Evolutionary conservation across 2,797 vertebrate genomes (phyloP).

Genomic region (Otolemur crassicaudatus): DNA sequence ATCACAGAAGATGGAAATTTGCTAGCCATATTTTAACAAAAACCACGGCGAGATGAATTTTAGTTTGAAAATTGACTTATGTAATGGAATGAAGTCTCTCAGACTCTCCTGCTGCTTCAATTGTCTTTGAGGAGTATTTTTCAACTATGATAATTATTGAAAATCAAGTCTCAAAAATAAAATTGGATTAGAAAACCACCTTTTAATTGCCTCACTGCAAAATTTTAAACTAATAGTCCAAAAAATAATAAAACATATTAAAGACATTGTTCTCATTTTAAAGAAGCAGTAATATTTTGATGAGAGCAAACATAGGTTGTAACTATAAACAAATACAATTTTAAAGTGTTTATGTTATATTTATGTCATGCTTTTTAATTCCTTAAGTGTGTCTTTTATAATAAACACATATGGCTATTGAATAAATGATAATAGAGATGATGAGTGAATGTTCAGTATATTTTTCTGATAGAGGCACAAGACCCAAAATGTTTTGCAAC

Average conservation of each 20-base stretch:
- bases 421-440: neutral
- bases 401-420: neutral
- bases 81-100: constrained; percentile 7
- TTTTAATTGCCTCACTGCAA: neutral
- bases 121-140: constrained; percentile 51
- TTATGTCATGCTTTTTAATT: constrained; percentile 9
- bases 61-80: constrained; percentile 56
- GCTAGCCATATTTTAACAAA: constrained; percentile 61
- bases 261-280: neutral
- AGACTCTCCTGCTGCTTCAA: neutral
- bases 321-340: constrained; percentile 12
- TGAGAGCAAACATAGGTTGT: constrained; percentile 27
- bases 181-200: constrained; percentile 20
- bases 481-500: neutral
- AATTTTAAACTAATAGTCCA: neutral
- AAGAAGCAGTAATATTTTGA: constrained; percentile 43
- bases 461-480: neutral
- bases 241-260: constrained; percentile 31
- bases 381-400: neutral
- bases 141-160: constrained; percentile 20
- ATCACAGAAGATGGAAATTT: constrained; percentile 70
- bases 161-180: constrained; percentile 61
- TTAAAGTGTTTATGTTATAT: constrained; percentile 25
- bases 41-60: constrained; percentile 56
- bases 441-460: neutral